A percentile compares a stretch with the other conserved stretches of the same genome.
Evolutionary conservation across 1,140 invertebrate species (phyloP).

Genomic region (Drosophila saltans): DNA sequence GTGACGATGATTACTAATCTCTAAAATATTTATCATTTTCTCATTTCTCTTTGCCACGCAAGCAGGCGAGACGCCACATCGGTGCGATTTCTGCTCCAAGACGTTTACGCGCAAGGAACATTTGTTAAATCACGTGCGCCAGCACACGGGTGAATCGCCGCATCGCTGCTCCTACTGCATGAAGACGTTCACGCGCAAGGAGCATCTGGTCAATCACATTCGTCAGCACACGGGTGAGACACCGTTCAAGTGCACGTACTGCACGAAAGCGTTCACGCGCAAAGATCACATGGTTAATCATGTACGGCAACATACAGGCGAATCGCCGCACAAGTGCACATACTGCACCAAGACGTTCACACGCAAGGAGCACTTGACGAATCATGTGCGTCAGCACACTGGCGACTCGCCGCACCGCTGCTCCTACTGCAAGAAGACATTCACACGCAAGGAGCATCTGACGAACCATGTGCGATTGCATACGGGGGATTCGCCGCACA

Average conservation of each 20-base stretch:
- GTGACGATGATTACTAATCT: slow-evolving; percentile 70
- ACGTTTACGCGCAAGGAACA: slow-evolving; percentile 93
- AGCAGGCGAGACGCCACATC: slow-evolving; percentile 92
- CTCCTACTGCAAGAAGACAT: slow-evolving; percentile 89
- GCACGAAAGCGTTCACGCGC: slow-evolving; percentile 93
- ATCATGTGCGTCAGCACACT: slow-evolving; percentile 89
- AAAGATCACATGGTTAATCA: slow-evolving; percentile 91
- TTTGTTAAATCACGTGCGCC: slow-evolving; percentile 91
- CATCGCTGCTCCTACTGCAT: slow-evolving; percentile 87
- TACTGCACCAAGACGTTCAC: slow-evolving; percentile 93
- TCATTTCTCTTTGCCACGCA: slow-evolving; percentile 61
- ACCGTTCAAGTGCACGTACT: slow-evolving; percentile 93
- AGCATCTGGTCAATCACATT: slow-evolving; percentile 91
- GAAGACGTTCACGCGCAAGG: slow-evolving; percentile 89
- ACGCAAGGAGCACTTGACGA: slow-evolving; percentile 88
- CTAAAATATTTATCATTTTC: slow-evolving; percentile 46
- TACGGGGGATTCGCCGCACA: slow-evolving; percentile 91
- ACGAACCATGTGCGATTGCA: slow-evolving; percentile 92
- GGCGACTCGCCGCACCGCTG: slow-evolving; percentile 91
- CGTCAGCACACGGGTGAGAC: slow-evolving; percentile 93
- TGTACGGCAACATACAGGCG: slow-evolving; percentile 94
- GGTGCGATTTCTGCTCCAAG: slow-evolving; percentile 92
- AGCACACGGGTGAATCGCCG: slow-evolving; percentile 89
- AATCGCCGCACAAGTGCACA: slow-evolving; percentile 90
- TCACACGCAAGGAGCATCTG: slow-evolving; percentile 95